Evolutionary conservation across 2,113 vertebrate genomes (phyloP), one percentile per base, ranked within the genome.

Genomic region (Aphelocoma coerulescens): DNA sequence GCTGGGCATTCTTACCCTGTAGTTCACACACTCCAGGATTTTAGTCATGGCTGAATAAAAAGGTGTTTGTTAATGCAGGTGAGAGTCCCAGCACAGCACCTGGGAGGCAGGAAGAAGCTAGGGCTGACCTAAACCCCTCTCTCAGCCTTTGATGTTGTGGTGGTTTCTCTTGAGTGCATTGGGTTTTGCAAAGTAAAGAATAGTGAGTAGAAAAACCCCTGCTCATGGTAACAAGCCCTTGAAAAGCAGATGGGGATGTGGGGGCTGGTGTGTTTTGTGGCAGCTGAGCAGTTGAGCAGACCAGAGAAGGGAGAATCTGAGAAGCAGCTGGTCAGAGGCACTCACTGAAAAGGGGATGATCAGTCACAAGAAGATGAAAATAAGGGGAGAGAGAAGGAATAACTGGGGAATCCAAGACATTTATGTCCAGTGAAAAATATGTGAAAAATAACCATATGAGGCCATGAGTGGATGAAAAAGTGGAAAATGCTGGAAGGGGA

Each of bases 251-350:
- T 95, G 93, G 88, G 91, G 79, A 30, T 69, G 79, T 93, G 93
- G 91, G 95, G 88, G 86, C 72, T 92, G 91, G 26, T 6, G 9
- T 74, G 46, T 39, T 96, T 57, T 93, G 86, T 89, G 68, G 68
- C 89, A 91, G 84, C 32, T 96, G 91, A 93, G 68, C 89, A 91
- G 84, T 28, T 96, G 91, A 93, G 74, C 66, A 91, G 93, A 93
- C 75, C 84, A 93, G 96, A 89, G 88, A 85, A 92, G 27, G 76
- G 78, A 88, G 89, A 94, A 95, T 92, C 77, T 90, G 81, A 91
- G 95, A 90, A 96, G 91, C 96, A 97, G 84, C 94, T 97, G 94
- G 81, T 96, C 91, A 93, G 79, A 91, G 75, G 77, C 63, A 95
- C 46, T 66, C 4, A 1, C n/a, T 93, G 87, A 57, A 83, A 69